phyloP scores from a whole-genome alignment of 2,113 vertebrate genomes.

The Picathartes gymnocephalus region DNA sequence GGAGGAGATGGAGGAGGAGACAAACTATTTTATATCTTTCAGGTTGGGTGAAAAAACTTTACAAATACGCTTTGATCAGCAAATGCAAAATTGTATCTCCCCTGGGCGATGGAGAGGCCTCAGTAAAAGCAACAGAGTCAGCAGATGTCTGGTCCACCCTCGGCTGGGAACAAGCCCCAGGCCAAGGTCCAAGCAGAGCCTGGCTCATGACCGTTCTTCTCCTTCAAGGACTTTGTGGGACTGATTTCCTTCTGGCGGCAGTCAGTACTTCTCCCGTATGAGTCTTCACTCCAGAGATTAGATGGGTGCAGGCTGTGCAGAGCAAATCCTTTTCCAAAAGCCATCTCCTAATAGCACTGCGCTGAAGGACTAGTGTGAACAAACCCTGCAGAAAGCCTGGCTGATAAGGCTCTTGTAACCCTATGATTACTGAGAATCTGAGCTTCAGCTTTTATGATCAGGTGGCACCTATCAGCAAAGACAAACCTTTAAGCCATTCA shows the following conservation, averaged over 20 bases:
- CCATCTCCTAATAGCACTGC: neutral
- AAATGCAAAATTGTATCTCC: neutral
- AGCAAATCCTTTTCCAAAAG: neutral
- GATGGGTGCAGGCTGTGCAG: neutral
- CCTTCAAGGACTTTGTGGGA: neutral
- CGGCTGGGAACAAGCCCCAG: neutral
- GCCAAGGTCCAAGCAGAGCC: conserved; percentile 11
- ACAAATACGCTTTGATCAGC: neutral
- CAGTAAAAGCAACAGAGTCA: neutral
- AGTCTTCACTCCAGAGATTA: neutral
- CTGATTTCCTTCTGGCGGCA: neutral
- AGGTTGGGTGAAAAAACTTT: neutral
- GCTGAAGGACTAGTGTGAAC: neutral
- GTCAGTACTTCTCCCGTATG: neutral
- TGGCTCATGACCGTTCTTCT: neutral
- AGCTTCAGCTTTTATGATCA: neutral
- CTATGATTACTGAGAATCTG: neutral
- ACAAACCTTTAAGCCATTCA: neutral
- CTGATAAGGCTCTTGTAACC: neutral
- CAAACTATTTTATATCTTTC: neutral
- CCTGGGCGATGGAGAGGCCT: neutral
- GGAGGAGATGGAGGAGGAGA: neutral
- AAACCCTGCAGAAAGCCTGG: neutral
- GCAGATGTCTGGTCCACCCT: neutral
- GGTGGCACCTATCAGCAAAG: neutral